Percentiles rank a stretch among this genome's conserved stretches.
These are phyloP conservation scores for Lota lota DNA, from an alignment of 2,113 vertebrate species.

Conservation along the genomic window DNA sequence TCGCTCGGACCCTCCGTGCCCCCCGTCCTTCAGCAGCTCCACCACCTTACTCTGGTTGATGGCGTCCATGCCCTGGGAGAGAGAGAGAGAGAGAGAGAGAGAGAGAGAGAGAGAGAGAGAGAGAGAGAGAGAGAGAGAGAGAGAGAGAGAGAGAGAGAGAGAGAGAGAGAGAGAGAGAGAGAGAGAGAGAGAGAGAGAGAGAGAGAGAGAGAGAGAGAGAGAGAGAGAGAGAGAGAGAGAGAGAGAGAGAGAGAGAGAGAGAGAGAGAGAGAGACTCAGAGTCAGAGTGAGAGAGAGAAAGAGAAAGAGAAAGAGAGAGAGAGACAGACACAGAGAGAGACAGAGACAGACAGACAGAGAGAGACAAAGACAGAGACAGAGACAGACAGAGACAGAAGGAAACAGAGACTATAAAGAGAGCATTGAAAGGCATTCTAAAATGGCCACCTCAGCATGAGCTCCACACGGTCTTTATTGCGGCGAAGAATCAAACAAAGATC, in stretches of 20 bases:
- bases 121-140: background rate
- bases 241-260: background rate
- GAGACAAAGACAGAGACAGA: too few species aligned
- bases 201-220: background rate
- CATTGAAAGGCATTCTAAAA: background rate
- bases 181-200: background rate
- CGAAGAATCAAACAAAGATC: background rate
- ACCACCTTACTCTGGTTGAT: conserved; percentile 87
- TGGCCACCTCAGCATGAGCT: background rate
- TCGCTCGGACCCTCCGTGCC: conserved; percentile 60
- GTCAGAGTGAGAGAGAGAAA: background rate
- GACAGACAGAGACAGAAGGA: background rate
- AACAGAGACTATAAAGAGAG: background rate
- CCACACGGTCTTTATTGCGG: background rate
- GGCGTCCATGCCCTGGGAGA: conserved; percentile 79
- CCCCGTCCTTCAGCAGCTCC: conserved; percentile 83
- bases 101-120: background rate
- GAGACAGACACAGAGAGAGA: too few species aligned
- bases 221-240: too few species aligned
- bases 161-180: too few species aligned
- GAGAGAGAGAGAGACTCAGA: too few species aligned
- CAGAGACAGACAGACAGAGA: too few species aligned
- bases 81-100: background rate
- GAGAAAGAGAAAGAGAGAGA: background rate
- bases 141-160: background rate